phyloP scores from a whole-genome alignment of 1,140 invertebrate species.

The Formica selysi region DNA sequence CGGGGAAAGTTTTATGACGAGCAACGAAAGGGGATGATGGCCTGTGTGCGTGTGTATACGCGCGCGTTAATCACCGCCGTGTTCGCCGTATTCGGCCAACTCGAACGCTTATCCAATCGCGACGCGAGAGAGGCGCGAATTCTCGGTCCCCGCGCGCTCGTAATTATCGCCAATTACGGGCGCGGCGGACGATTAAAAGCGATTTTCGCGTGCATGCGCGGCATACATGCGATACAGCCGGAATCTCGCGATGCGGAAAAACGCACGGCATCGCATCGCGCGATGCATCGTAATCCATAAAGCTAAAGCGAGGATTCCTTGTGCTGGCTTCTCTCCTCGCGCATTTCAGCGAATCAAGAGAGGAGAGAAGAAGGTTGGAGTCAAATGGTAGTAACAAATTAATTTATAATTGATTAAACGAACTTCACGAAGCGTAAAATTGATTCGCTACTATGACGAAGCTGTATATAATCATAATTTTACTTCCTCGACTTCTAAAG shows the following conservation, averaged over 20 bases:
- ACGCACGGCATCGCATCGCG: background rate
- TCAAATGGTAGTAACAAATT: background rate
- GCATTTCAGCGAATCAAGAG: background rate
- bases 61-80: slow-evolving; percentile 40
- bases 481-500: background rate
- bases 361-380: background rate
- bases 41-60: background rate
- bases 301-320: background rate
- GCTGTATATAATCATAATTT: background rate
- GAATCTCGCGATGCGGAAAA: slow-evolving; percentile 45
- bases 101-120: slow-evolving; percentile 57
- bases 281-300: background rate
- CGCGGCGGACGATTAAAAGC: slow-evolving; percentile 47
- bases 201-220: slow-evolving; percentile 32
- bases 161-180: slow-evolving; percentile 65
- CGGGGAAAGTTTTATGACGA: slow-evolving; percentile 58
- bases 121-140: slow-evolving; percentile 53
- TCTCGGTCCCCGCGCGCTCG: slow-evolving; percentile 28
- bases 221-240: background rate
- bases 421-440: background rate
- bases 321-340: background rate
- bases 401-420: slow-evolving; percentile 13
- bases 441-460: background rate
- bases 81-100: slow-evolving; percentile 50
- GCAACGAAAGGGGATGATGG: background rate